Evolutionary conservation across 2,113 vertebrate genomes (phyloP), one percentile per base, ranked within the genome.

Genomic region (Thryonomys swinderianus): DNA sequence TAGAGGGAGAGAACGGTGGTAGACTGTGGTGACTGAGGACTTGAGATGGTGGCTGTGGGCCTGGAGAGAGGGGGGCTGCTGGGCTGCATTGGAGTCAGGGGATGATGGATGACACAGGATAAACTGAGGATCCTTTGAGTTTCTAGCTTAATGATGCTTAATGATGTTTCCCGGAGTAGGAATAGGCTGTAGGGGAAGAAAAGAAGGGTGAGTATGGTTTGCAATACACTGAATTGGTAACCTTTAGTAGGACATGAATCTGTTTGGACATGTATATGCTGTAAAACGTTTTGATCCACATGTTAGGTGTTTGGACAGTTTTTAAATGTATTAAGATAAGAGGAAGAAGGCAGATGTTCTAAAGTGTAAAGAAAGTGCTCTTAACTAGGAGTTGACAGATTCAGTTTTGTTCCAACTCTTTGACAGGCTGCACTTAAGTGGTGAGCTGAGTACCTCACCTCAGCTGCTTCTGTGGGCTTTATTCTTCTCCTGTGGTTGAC

Each of bases 401-500:
- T 61, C 80, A 51, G 4, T 88, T 78, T 48, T 32, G 0, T 87
- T 74, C 23, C 42, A 3, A 20, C 53, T 91, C 32, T 74, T 61
- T 7, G 10, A 55, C 1, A 0, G 40, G 64, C 48, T 48, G 10
- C 34, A 11, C 4, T 0, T 51, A 10, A 14, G 17, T 21, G 4
- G 1, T 45, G 21, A 64, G 21, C 27, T 23, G 53, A 95, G 76
- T 57, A 20, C 57, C 32, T 89, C 37, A 42, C 32, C 40, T 34
- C 51, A 48, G 34, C 51, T 59, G 40, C 51, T 80, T 17, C 25
- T 21, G 57, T 42, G 76, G 27, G 42, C 78, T 78, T 78, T 23
- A 7, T 71, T 48, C 42, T 69, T 30, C 25, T 87, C 11, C 20
- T 32, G 0, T 53, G n/a, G 55, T 88, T 66, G 9, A 3, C 37